Percentiles rank a stretch among this genome's conserved stretches.
These are phyloP conservation scores for Chirona hameri DNA, from an alignment of 2,888 invertebrate species.

Conservation along the genomic window DNA sequence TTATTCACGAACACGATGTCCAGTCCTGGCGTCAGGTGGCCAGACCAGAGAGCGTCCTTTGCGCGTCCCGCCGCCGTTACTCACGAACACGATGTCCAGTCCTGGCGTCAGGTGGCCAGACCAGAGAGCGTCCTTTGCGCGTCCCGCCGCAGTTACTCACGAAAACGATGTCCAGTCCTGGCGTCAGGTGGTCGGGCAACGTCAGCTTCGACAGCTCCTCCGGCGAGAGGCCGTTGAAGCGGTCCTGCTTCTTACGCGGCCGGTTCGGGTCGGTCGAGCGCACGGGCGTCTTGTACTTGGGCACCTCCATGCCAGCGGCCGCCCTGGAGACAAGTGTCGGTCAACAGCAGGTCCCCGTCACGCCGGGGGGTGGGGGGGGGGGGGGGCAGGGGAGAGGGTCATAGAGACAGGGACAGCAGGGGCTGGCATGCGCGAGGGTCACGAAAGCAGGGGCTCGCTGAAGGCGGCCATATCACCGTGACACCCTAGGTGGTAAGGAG, in stretches of 20 bases:
- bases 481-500: too few species aligned
- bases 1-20: too few species aligned
- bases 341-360: background rate
- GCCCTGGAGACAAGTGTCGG: conserved; percentile 5
- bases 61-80: conserved; percentile 52
- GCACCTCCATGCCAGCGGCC: conserved; percentile 29
- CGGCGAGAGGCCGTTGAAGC: conserved; percentile 94
- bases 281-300: conserved; percentile 30
- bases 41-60: too few species aligned
- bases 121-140: too few species aligned
- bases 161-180: conserved; percentile 94
- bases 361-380: too few species aligned
- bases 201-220: conserved; percentile 91
- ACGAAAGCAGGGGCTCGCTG: background rate
- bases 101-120: too few species aligned
- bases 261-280: conserved; percentile 13
- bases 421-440: background rate
- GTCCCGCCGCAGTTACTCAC: too few species aligned
- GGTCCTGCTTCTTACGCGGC: conserved; percentile 82
- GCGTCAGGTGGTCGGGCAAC: conserved; percentile 88
- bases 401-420: background rate
- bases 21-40: too few species aligned
- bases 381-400: background rate
- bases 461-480: too few species aligned
- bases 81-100: conserved; percentile 98